A percentile compares a stretch with the other conserved stretches of the same genome.
These are phyloP conservation scores for Holacanthella duospinosa DNA, from an alignment of 2,888 invertebrate genomes.

Conservation along the genomic window DNA sequence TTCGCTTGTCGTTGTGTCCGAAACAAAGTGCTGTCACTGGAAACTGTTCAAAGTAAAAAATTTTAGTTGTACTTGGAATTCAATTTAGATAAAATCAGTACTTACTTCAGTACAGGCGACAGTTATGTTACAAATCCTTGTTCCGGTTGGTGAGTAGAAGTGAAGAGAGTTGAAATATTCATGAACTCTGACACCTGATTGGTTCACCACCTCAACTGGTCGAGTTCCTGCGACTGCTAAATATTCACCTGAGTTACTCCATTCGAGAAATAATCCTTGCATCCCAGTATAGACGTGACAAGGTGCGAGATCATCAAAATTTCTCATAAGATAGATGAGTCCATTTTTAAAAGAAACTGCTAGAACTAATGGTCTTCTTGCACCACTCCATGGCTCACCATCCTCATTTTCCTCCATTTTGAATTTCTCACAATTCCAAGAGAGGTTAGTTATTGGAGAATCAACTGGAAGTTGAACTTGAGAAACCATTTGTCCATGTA, in stretches of 20 bases:
- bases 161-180: constrained; percentile 72
- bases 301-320: constrained; percentile 88
- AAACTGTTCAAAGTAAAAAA: constrained; percentile 48
- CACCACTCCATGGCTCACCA: constrained; percentile 4
- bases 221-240: constrained; percentile 73
- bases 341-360: constrained; percentile 61
- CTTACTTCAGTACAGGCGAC: constrained; percentile 65
- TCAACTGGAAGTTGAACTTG: constrained; percentile 71
- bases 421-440: constrained; percentile 92
- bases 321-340: constrained; percentile 75
- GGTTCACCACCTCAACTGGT: constrained; percentile 36
- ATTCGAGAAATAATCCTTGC: constrained; percentile 73
- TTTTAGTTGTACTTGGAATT: not conserved
- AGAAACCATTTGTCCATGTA: constrained; percentile 89
- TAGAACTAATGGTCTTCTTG: constrained; percentile 30
- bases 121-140: constrained; percentile 64
- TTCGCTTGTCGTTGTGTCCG: constrained; percentile 93
- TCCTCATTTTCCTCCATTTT: constrained; percentile 93
- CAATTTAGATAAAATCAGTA: constrained; percentile 3
- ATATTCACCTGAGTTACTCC: constrained; percentile 89
- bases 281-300: constrained; percentile 66
- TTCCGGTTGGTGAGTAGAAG: constrained; percentile 80
- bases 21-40: constrained; percentile 89
- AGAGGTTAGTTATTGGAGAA: constrained; percentile 79
- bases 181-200: constrained; percentile 32